A percentile compares a stretch with the other conserved stretches of the same genome.
These are phyloP conservation scores for Falcaria lacertinaria DNA, from an alignment of 2,888 invertebrate genomes.

Conservation along the genomic window DNA sequence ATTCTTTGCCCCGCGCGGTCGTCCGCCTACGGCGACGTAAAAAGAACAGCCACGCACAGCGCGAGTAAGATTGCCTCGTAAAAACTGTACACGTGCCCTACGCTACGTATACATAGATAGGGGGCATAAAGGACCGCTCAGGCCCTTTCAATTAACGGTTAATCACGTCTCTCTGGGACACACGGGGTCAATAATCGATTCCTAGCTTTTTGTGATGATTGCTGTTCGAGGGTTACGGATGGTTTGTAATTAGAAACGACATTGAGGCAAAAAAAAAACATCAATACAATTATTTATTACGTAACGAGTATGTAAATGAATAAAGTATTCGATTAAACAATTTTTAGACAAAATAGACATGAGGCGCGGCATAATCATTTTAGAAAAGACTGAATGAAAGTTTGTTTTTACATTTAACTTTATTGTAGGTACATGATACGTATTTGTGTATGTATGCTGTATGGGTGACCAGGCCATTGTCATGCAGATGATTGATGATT, in stretches of 20 bases:
- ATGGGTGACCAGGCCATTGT: no score
- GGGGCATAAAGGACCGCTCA: conserved; percentile 13
- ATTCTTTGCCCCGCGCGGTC: conserved; percentile 40
- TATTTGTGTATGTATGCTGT: no score
- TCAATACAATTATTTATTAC: no score
- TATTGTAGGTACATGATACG: no score
- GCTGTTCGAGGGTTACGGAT: neutral
- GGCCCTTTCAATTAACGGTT: conserved; percentile 43
- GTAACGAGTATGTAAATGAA: no score
- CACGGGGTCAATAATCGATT: conserved; percentile 24
- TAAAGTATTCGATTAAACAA: no score
- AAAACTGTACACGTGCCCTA: conserved; percentile 39
- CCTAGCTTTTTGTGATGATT: conserved; percentile 18
- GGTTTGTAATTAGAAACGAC: neutral
- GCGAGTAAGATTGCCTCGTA: conserved; percentile 69
- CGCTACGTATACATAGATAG: conserved; percentile 1
- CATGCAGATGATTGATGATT: no score
- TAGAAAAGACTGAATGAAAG: no score
- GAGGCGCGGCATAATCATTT: no score
- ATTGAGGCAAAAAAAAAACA: no score
- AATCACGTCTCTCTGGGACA: conserved; percentile 34
- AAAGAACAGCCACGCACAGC: conserved; percentile 60
- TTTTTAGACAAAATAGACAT: no score
- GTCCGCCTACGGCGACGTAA: conserved; percentile 53
- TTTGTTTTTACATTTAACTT: no score